Evolutionary conservation across 2,113 vertebrate species (phyloP), one percentile per base, ranked within the genome.

Genomic region (Himantopus leucocephalus): DNA sequence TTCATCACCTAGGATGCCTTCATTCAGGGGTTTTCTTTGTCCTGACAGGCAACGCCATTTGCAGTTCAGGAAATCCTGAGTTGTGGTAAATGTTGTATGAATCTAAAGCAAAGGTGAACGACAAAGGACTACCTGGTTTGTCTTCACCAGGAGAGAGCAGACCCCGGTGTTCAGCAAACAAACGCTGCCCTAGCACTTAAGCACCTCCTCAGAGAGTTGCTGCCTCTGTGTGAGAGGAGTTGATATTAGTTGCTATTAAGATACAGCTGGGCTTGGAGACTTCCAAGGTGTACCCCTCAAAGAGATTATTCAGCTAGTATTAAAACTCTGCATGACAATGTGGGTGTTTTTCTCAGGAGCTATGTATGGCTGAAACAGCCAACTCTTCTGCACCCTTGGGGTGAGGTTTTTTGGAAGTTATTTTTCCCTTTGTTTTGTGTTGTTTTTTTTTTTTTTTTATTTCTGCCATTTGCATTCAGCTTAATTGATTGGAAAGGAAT

Each of bases 401-500:
- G 48, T 56, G 41, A 13, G 9, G 10, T 6, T 56, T 48, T 85
- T 53, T 59, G 26, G 34, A 93, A 92, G 32, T 23, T 1, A 67
- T 82, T 85, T 81, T n/a, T 37, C 13, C 50, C 6, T 58, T 78
- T 81, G 15, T 58, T 83, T 35, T 84, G 58, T 18, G 6, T 27
- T 26, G 26, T 37, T 37, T 20, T 29, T 18, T n/a, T 27, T 43
- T 70, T 43, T 37, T 26, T 7, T 70, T 56, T 50, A 24, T 84
- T 66, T 78, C 90, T 85, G 20, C 18, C 77, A 24, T 84, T 64
- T 93, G 48, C 9, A 41, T 93, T 89, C 73, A 80, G 62, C 34
- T 95, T 91, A 93, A 94, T 62, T 95, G 86, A 91, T 75, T 82
- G 68, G 67, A 94, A 96, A 94, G 88, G 30, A 96, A 90, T 71